Percentiles rank a stretch among this genome's conserved stretches.
Conservation (phyloP, 2,113 vertebrate genomes). For the Piliocolobus tephrosceles region DNA sequence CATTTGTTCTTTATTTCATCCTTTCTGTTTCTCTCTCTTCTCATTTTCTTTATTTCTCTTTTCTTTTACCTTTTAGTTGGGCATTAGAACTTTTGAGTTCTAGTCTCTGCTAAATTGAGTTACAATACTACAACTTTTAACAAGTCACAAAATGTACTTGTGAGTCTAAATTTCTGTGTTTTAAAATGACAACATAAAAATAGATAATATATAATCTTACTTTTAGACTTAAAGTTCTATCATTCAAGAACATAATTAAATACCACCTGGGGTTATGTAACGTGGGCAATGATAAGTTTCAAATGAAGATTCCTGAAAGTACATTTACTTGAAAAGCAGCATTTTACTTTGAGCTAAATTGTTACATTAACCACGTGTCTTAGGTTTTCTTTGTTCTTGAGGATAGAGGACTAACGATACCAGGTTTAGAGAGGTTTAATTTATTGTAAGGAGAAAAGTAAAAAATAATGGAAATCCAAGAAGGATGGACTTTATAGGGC, state of each 20-base stretch:
- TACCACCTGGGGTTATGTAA: background rate
- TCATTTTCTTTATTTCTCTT: background rate
- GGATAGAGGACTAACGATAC: background rate
- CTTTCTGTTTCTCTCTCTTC: background rate
- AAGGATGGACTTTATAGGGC: background rate
- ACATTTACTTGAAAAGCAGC: conserved; percentile 27
- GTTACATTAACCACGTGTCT: background rate
- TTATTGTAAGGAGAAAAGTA: background rate
- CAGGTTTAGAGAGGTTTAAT: background rate
- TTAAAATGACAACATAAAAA: conserved; percentile 23
- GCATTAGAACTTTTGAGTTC: background rate
- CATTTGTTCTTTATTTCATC: background rate
- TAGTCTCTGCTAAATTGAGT: background rate
- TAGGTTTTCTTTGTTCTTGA: background rate
- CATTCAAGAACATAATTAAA: background rate
- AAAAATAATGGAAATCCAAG: background rate
- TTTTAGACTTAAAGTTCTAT: background rate
- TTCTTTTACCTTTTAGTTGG: background rate
- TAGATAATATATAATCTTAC: background rate
- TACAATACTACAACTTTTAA: background rate
- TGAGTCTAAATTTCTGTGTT: background rate
- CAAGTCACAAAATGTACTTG: background rate
- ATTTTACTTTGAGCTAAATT: conserved; percentile 32
- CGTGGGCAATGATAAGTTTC: background rate
- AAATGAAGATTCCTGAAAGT: conserved; percentile 13